phyloP scores from a whole-genome alignment of 2,797 vertebrate species.

The Ptychobarbus kaznakovi region DNA sequence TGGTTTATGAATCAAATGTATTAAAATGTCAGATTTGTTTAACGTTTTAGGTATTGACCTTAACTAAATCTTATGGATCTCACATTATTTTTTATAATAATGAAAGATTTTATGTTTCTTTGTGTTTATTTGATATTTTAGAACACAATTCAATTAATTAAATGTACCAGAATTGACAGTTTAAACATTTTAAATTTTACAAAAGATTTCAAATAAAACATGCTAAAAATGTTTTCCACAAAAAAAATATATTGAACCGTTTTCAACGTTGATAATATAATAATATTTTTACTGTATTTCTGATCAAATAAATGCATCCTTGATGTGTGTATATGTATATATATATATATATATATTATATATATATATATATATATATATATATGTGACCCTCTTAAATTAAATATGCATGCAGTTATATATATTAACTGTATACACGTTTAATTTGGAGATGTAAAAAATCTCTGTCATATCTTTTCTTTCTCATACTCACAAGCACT shows the following conservation, averaged over 20 bases:
- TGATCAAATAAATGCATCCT: background rate
- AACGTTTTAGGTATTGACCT: background rate
- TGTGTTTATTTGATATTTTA: background rate
- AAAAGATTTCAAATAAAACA: background rate
- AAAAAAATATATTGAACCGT: background rate
- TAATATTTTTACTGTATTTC: background rate
- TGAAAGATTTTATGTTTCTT: background rate
- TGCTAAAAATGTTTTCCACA: too few relatives aligned
- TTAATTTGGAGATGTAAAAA: background rate
- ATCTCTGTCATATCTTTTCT: background rate
- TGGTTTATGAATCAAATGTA: too few relatives aligned
- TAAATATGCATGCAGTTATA: too few relatives aligned
- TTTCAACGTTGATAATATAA: background rate
- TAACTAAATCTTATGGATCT: background rate
- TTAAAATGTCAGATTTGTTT: background rate
- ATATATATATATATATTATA: too few relatives aligned
- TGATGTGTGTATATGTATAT: too few relatives aligned
- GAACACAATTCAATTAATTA: constrained; percentile 14
- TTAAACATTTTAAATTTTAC: background rate
- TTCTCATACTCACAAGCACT: background rate
- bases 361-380: too few relatives aligned
- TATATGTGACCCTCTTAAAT: too few relatives aligned
- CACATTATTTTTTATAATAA: background rate
- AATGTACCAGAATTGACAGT: background rate
- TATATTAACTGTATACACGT: background rate